phyloP scores from a whole-genome alignment of 2,888 invertebrate species.

The Xylophagus ater region DNA sequence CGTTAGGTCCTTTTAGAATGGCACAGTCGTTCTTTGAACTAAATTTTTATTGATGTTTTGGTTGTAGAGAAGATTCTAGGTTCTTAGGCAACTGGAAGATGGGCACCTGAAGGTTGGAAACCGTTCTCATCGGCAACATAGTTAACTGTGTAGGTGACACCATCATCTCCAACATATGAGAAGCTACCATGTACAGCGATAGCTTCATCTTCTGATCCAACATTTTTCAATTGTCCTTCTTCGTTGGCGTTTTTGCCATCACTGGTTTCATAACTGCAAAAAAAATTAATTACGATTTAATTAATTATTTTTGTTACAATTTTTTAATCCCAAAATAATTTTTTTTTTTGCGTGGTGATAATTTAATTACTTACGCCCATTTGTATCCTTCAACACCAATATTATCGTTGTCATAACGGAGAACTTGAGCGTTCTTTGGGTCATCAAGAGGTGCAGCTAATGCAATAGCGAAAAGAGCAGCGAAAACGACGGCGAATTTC shows the following conservation, averaged over 20 bases:
- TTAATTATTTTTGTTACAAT: neutral
- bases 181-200: constrained; percentile 43
- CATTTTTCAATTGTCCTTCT: constrained; percentile 42
- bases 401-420: constrained; percentile 50
- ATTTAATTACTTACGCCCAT: constrained; percentile 38
- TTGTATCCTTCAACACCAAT: constrained; percentile 44
- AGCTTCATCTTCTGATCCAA: constrained; percentile 43
- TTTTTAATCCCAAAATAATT: neutral
- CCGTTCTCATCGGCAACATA: constrained; percentile 37
- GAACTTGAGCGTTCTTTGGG: constrained; percentile 45
- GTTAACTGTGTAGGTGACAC: constrained; percentile 46
- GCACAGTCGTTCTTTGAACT: constrained; percentile 7
- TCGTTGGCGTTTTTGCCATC: constrained; percentile 45
- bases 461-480: constrained; percentile 27
- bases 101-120: constrained; percentile 42
- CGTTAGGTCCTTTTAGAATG: constrained; percentile 7
- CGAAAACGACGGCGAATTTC: constrained; percentile 31
- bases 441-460: constrained; percentile 27
- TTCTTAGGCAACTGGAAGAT: constrained; percentile 38
- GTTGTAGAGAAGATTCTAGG: no score
- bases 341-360: constrained; percentile 1
- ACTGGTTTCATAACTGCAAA: constrained; percentile 41
- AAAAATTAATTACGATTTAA: neutral
- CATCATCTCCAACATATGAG: constrained; percentile 46
- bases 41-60: no score